A percentile compares a stretch with the other conserved stretches of the same genome.
These are phyloP conservation scores for Drepanosiphum platanoidis DNA, from an alignment of 2,888 invertebrate species.

Conservation along the genomic window DNA sequence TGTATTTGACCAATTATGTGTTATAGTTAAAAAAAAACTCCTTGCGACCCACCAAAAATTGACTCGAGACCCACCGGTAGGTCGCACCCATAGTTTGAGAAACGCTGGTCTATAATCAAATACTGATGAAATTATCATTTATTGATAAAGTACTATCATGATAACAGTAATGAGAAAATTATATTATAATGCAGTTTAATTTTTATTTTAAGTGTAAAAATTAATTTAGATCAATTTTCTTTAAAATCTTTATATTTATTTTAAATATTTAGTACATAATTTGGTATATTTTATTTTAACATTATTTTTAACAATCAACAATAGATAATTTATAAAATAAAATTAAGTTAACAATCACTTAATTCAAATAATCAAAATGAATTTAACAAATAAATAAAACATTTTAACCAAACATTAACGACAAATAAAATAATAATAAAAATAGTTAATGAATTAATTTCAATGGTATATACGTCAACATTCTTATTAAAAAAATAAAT, in stretches of 20 bases:
- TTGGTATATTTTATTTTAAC: constrained; percentile 2
- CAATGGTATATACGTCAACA: neutral
- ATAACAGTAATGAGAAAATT: too few relatives aligned
- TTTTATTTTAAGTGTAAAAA: neutral
- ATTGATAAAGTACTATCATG: too few relatives aligned
- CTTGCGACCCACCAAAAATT: too few relatives aligned
- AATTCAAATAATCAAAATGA: neutral
- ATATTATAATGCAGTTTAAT: too few relatives aligned
- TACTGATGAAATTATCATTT: too few relatives aligned
- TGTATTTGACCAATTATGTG: too few relatives aligned
- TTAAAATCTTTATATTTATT: neutral
- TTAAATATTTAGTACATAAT: neutral
- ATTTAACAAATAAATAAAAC: constrained; percentile 43
- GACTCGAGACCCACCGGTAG: too few relatives aligned
- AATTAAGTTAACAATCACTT: constrained; percentile 34
- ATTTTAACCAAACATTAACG: constrained; percentile 11
- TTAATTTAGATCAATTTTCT: neutral
- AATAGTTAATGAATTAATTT: constrained; percentile 14
- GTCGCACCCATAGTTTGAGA: too few relatives aligned
- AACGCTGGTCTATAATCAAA: too few relatives aligned
- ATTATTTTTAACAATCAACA: constrained; percentile 19
- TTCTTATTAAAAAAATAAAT: too few relatives aligned
- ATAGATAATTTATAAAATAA: constrained; percentile 3
- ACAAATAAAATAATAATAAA: constrained; percentile 17
- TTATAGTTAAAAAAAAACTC: too few relatives aligned